A percentile compares a stretch with the other conserved stretches of the same genome.
These are phyloP conservation scores for Empidonax traillii DNA, from an alignment of 2,113 vertebrate species.

Conservation along the genomic window DNA sequence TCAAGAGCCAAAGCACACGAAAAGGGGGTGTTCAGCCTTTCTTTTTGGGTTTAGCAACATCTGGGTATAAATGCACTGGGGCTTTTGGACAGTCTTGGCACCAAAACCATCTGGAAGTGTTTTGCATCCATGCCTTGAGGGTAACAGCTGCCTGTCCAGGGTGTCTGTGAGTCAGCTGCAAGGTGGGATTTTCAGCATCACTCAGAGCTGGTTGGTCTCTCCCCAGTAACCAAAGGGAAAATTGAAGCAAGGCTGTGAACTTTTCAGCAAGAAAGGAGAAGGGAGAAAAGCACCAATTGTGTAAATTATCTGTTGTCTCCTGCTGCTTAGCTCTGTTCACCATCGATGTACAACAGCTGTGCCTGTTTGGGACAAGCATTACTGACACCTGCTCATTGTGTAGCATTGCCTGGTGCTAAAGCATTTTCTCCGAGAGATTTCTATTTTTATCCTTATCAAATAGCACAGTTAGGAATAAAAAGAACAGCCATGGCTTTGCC, in stretches of 20 bases:
- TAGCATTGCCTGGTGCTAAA: background rate
- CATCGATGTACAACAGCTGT: background rate
- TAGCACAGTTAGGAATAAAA: background rate
- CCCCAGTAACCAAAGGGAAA: background rate
- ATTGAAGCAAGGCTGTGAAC: background rate
- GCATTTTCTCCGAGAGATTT: background rate
- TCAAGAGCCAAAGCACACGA: fast-evolving
- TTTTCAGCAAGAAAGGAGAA: background rate
- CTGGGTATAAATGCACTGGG: background rate
- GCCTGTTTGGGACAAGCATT: background rate
- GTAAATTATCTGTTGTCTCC: background rate
- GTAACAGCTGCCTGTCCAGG: background rate
- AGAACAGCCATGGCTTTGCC: background rate
- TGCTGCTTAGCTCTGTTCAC: background rate
- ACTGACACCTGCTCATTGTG: background rate
- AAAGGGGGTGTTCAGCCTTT: background rate
- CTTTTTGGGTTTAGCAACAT: background rate
- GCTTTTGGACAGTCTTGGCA: background rate
- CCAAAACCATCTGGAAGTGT: background rate
- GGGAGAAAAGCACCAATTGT: background rate
- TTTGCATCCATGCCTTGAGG: background rate
- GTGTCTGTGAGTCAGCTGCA: background rate
- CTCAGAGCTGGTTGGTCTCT: background rate
- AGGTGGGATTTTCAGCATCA: background rate
- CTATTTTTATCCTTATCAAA: background rate